Evolutionary conservation across 1,140 invertebrate genomes (phyloP).

Genomic region (Drosophila carrolli): DNA sequence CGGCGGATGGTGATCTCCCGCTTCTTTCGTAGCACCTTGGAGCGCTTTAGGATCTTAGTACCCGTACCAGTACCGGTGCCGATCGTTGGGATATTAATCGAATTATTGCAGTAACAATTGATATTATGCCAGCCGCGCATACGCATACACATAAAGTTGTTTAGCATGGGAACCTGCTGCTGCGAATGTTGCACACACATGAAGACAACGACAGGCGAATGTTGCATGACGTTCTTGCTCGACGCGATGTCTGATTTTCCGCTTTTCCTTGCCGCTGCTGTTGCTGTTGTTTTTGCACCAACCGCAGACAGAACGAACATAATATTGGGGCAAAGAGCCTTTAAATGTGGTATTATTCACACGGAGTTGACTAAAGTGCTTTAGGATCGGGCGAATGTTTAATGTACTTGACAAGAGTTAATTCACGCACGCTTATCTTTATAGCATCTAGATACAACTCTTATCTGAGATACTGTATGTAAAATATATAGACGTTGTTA

Average conservation of each 20-base stretch:
- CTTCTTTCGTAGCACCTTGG: slow-evolving; percentile 70
- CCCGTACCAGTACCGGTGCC: slow-evolving; percentile 41
- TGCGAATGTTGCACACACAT: slow-evolving; percentile 78
- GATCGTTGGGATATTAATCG: slow-evolving; percentile 10
- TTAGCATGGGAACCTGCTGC: slow-evolving; percentile 76
- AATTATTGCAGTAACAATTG: slow-evolving; percentile 35
- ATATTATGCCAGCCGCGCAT: slow-evolving; percentile 69
- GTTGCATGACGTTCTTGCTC: slow-evolving; percentile 72
- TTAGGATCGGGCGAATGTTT: slow-evolving; percentile 7
- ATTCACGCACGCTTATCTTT: slow-evolving; percentile 34
- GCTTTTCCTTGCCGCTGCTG: slow-evolving; percentile 21
- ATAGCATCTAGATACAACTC: slow-evolving; percentile 56
- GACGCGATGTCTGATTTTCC: slow-evolving; percentile 16
- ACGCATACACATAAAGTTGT: slow-evolving; percentile 73
- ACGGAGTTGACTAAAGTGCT: slow-evolving; percentile 12
- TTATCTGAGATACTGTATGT: slow-evolving; percentile 56
- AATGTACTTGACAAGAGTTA: slow-evolving; percentile 6
- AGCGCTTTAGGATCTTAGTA: slow-evolving; percentile 57
- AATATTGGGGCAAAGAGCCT: slow-evolving; percentile 56
- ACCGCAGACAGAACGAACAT: slow-evolving; percentile 60
- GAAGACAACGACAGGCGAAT: slow-evolving; percentile 66
- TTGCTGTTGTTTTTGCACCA: slow-evolving; percentile 32
- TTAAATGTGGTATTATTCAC: slow-evolving; percentile 1
- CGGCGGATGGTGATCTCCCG: slow-evolving; percentile 40
- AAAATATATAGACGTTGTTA: slow-evolving; percentile 10